Conservation (phyloP, 2,888 invertebrate genomes). For the Plutella xylostella region DNA sequence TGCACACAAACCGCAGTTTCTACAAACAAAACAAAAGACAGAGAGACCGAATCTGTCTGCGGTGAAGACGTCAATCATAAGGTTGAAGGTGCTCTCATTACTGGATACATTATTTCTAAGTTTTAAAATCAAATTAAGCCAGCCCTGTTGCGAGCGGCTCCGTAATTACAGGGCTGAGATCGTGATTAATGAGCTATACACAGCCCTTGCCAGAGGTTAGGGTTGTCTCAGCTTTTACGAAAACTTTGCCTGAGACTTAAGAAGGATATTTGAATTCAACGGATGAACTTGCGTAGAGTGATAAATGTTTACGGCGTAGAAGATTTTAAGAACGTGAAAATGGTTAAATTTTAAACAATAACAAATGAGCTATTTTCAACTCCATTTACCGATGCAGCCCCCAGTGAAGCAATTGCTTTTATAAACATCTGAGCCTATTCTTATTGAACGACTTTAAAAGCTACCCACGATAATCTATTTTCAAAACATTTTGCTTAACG, state of each 20-base stretch:
- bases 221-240: conserved; percentile 24
- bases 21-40: not conserved
- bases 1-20: no score
- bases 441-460: conserved; percentile 35
- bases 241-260: no score
- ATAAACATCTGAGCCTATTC: conserved; percentile 43
- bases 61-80: conserved; percentile 4
- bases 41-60: not conserved
- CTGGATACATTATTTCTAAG: conserved; percentile 41
- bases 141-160: conserved; percentile 33
- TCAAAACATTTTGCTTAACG: conserved; percentile 26
- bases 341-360: no score
- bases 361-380: no score
- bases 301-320: no score
- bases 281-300: no score
- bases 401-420: conserved; percentile 29
- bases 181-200: conserved; percentile 65
- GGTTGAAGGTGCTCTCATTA: conserved; percentile 3
- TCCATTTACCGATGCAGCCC: conserved; percentile 24
- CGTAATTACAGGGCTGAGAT: conserved; percentile 50
- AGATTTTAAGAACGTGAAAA: no score
- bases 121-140: conserved; percentile 53
- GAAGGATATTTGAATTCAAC: no score
- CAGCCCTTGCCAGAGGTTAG: conserved; percentile 35
- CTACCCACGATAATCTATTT: conserved; percentile 24